phyloP scores from a whole-genome alignment of 2,797 vertebrate genomes.

The Lutra lutra region DNA sequence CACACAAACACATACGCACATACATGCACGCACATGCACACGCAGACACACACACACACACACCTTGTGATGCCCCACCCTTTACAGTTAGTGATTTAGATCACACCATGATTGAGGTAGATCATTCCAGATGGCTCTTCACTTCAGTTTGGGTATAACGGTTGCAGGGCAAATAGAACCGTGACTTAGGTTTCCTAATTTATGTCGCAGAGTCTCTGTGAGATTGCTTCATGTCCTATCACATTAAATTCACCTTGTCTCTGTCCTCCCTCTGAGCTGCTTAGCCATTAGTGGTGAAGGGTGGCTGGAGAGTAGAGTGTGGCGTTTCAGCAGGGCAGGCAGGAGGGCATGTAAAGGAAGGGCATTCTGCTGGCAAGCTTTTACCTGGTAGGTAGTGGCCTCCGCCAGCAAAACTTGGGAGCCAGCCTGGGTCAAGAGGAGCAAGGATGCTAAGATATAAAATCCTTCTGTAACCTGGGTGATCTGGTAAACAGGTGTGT shows the following conservation, averaged over 20 bases:
- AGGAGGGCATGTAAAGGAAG: background rate
- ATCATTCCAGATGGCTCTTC: background rate
- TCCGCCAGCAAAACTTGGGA: background rate
- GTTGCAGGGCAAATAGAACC: background rate
- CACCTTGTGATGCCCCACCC: no score
- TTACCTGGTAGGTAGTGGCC: background rate
- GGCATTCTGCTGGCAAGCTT: rapidly evolving
- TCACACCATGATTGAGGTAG: background rate
- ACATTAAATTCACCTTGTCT: background rate
- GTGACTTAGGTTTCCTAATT: background rate
- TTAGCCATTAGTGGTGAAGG: background rate
- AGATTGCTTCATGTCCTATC: background rate
- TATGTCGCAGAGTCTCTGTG: background rate
- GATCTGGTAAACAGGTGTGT: background rate
- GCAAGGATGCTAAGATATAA: background rate
- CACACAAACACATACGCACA: rapidly evolving
- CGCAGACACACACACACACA: rapidly evolving
- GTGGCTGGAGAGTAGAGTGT: background rate
- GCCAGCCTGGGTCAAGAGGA: background rate
- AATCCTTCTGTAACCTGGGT: background rate
- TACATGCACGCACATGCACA: rapidly evolving
- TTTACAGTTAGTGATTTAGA: background rate
- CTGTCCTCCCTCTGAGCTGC: no score
- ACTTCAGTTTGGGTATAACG: background rate
- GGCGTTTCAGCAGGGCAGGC: background rate